Evolutionary conservation across 2,888 invertebrate species (phyloP), one percentile per base, ranked within the genome.

Genomic region (Bombyx huttoni): DNA sequence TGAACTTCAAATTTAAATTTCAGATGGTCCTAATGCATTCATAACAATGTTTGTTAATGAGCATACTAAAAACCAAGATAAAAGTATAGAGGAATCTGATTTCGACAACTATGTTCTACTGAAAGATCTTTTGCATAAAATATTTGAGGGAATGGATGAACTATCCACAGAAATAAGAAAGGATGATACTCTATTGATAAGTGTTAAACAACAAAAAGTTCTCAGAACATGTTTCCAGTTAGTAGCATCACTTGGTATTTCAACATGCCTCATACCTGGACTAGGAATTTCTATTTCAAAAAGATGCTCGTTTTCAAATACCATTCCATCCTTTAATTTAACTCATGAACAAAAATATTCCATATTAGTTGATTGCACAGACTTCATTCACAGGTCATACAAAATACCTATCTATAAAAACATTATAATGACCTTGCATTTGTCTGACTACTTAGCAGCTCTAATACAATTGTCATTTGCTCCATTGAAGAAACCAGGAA

Each of bases 401-500:
- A 73, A 78, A 53, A 64, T 88, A 57, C 78, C 83, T 60, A 85
- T 90, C 56, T 77, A 94, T 50, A 87, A 89, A 66, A 81, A 86
- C 63, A 78, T 91, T 53, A 83, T 93, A 56, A 60, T 91, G 54
- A 79, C 91, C 50, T 76, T 91, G 59, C 88, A 90, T 78, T 70
- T 92, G 53, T 86, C 88, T 68, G 90, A 91, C 70, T 82, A 94
- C 58, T 75, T 95, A 51, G 92, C 92, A 53, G 91, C 91, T 3
- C 75, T 94, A 34, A 90, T 94, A 61, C 94, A 94, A 75, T 77
- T 95, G 50, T 84, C 91, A 34, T 91, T 91, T 82, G 92, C 92
- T 46, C 92, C 92, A 8, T 67, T 94, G 40, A 91, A 89, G 56
- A 91, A 92, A 76, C 91, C 93, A 53, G 76, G 84, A 0, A 59